Evolutionary conservation across 35 echinoderm and acorn worm genomes (phyloP).

Genomic region (Stichopus chloronotus): DNA sequence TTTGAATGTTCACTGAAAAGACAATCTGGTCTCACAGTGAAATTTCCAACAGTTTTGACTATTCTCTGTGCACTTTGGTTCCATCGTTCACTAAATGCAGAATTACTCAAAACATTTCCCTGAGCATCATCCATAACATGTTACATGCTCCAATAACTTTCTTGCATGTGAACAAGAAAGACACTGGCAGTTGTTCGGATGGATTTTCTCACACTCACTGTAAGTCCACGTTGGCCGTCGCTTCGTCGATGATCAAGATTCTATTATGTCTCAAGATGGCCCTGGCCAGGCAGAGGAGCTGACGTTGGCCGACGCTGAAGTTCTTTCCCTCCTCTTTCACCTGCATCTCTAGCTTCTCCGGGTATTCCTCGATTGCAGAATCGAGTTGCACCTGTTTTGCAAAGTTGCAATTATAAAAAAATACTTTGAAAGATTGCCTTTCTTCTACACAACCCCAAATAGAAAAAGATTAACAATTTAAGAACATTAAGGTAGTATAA

Average conservation of each 20-base stretch:
- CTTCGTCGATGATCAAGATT: slow-evolving; percentile 75
- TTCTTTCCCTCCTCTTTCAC: slow-evolving; percentile 48
- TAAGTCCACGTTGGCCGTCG: slow-evolving; percentile 73
- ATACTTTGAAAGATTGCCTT: background rate
- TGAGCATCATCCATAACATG: too few relatives aligned
- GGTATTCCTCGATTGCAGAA: background rate
- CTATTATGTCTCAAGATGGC: slow-evolving; percentile 66
- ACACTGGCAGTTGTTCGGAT: too few relatives aligned
- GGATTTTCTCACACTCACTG: slow-evolving; percentile 29
- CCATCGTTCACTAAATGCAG: too few relatives aligned
- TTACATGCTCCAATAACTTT: too few relatives aligned
- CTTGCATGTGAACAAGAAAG: too few relatives aligned
- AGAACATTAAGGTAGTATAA: slow-evolving; percentile 26
- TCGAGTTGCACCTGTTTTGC: slow-evolving; percentile 48
- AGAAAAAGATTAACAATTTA: background rate
- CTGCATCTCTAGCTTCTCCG: slow-evolving; percentile 41
- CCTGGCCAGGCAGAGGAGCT: slow-evolving; percentile 66
- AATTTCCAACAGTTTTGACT: too few relatives aligned
- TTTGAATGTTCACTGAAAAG: too few relatives aligned
- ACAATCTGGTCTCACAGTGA: too few relatives aligned
- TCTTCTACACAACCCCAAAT: background rate
- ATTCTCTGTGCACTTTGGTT: too few relatives aligned
- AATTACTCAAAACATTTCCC: too few relatives aligned
- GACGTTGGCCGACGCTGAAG: slow-evolving; percentile 59
- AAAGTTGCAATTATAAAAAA: background rate